These are phyloP conservation scores for Iguana delicatissima DNA, from an alignment of 2,797 vertebrate genomes.

Conservation along the genomic window DNA sequence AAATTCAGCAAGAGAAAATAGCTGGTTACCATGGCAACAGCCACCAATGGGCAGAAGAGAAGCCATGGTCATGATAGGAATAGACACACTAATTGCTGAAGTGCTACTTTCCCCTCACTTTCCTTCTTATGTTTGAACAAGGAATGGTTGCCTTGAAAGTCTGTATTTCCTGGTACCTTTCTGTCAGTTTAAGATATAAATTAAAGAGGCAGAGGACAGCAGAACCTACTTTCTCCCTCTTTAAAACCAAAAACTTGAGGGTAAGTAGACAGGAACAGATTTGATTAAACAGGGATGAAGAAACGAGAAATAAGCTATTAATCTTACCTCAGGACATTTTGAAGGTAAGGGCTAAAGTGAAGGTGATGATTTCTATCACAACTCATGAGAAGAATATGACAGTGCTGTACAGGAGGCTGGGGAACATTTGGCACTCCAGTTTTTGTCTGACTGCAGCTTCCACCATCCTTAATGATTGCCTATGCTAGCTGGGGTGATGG, in stretches of 20 bases:
- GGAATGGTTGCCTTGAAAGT: not conserved
- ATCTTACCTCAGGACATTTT: not conserved
- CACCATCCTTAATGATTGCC: not conserved
- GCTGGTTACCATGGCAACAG: conserved; percentile 27
- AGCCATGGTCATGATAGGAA: not conserved
- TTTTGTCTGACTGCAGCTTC: not conserved
- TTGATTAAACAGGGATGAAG: not conserved
- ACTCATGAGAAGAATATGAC: not conserved
- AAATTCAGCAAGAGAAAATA: conserved; percentile 23
- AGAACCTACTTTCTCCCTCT: not conserved
- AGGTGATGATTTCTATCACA: not conserved
- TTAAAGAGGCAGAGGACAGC: not conserved
- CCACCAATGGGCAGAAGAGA: not conserved
- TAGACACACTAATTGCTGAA: not conserved
- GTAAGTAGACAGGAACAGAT: not conserved
- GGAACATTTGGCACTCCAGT: not conserved
- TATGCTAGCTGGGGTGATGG: not conserved
- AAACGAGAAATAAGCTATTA: not conserved
- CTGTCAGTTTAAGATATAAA: not conserved
- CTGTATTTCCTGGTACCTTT: not conserved
- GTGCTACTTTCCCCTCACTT: not conserved
- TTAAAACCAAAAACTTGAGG: not conserved
- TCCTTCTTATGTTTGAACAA: not conserved
- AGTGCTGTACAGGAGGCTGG: not conserved
- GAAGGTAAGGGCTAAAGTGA: not conserved